Base-by-base conservation (phyloP, 1,140 invertebrate species). In the Caenorhabditis briggsae region DNA sequence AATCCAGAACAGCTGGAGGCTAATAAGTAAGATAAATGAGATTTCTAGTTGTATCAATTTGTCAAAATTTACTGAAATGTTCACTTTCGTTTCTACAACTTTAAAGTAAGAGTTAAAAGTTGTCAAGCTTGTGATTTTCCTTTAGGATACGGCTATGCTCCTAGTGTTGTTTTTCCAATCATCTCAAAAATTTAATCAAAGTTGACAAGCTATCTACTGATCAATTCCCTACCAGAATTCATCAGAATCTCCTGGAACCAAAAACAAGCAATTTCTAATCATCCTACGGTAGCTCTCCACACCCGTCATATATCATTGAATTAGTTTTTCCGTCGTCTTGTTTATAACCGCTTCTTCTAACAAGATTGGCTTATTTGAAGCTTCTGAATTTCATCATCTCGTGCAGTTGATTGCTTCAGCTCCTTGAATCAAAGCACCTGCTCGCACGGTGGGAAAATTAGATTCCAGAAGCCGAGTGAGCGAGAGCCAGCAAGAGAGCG, bases 391-490 rank as follows among this genome's bases (percentile, higher is more conserved):
- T 70, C 64, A 70, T 70, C 64, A 70, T 48, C 2, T 11, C 18
- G 18, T 33, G 64, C n/a, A 0, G 8, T n/a, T 78, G 70, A 78
- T 78, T 78, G 70, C 46, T 78, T 78, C 20, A n/a, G 43, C 11
- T 20, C 2, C 61, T 33, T 11, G 25, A 20, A 11, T 14, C 70
- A 50, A 78, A 50, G 46, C 70, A 78, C 70, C 70, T 78, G 70
- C 70, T 50, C 46, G 16, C 46, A 78, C 46, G 46, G 70, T 78
- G 70, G 70, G 70, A 78, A 78, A 78, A 78, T 78, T 78, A 78
- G 70, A 78, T 78, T 78, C 70, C 70, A 78, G 70, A 50, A 78
- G 46, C 9, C 11, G n/a, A 50, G 1, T n/a, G 59, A n/a, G 20
- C 9, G n/a, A n/a, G n/a, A n/a, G n/a, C n/a, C n/a, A n/a, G 56